Conservation (phyloP, 2,888 invertebrate species). For the Xestia xanthographa region DNA sequence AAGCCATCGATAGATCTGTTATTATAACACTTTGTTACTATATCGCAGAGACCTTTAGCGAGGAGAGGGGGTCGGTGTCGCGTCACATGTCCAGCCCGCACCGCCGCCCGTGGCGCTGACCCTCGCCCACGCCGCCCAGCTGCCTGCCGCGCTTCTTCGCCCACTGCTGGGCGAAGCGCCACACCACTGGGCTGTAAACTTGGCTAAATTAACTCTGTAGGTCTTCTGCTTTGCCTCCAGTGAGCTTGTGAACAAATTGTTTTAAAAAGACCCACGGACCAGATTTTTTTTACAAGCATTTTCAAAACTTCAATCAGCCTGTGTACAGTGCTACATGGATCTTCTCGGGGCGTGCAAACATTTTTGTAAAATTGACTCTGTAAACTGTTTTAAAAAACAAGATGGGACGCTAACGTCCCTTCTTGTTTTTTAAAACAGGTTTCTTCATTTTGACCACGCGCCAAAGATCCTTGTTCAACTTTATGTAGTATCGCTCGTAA, state of each 20-base stretch:
- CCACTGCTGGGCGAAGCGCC: constrained; percentile 73
- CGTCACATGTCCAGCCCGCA: constrained; percentile 81
- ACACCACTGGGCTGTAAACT: constrained; percentile 52
- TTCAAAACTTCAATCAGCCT: neutral
- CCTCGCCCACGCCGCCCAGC: constrained; percentile 64
- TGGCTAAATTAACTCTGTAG: constrained; percentile 8
- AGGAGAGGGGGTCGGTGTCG: constrained; percentile 62
- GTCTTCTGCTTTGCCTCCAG: constrained; percentile 17
- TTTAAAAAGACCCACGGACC: neutral
- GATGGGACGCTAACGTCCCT: neutral
- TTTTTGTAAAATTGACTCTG: neutral
- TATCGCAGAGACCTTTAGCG: constrained; percentile 84
- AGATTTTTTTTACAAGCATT: neutral
- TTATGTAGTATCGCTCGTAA: neutral
- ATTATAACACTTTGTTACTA: neutral
- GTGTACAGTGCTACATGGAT: neutral
- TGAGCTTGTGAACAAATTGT: constrained; percentile 12
- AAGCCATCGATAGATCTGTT: neutral
- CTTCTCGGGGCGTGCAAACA: neutral
- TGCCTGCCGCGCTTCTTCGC: constrained; percentile 75
- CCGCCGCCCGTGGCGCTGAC: constrained; percentile 88
- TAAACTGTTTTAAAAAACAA: neutral
- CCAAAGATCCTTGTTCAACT: neutral
- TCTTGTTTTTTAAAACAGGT: too few relatives aligned
- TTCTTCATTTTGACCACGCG: neutral